A percentile compares a stretch with the other conserved stretches of the same genome.
phyloP scores from a whole-genome alignment of 2,888 invertebrate species.

The Deroplatys truncata region DNA sequence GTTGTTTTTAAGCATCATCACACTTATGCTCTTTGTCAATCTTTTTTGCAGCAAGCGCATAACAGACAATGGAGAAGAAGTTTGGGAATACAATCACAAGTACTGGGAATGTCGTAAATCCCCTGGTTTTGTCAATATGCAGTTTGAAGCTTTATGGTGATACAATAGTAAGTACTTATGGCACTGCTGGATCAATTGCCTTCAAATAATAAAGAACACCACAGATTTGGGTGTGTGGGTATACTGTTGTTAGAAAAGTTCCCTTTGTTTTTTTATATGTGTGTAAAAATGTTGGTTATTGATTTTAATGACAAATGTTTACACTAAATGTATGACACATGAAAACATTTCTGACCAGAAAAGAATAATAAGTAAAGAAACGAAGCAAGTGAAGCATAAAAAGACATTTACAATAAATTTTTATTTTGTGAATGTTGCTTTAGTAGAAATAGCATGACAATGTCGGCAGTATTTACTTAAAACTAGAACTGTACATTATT shows the following conservation, averaged over 20 bases:
- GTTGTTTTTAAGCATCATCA: too few relatives aligned
- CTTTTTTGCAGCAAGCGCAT: constrained; percentile 43
- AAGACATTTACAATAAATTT: not conserved
- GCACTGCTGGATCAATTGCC: not conserved
- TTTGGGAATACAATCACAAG: constrained; percentile 67
- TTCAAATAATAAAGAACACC: not conserved
- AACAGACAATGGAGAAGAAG: constrained; percentile 54
- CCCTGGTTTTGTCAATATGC: constrained; percentile 57
- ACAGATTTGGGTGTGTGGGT: not conserved
- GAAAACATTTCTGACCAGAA: not conserved
- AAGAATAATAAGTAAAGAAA: not conserved
- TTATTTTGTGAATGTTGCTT: not conserved
- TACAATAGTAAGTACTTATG: not conserved
- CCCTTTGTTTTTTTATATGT: not conserved
- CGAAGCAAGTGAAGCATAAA: not conserved
- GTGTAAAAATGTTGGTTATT: not conserved
- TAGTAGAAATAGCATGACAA: not conserved
- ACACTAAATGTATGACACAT: not conserved
- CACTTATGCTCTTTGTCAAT: not conserved
- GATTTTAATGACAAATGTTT: not conserved
- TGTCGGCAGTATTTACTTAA: not conserved
- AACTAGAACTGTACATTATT: not conserved
- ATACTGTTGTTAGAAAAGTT: not conserved
- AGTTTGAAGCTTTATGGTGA: constrained; percentile 63
- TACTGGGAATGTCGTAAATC: constrained; percentile 71